These are phyloP conservation scores for Leptodactylus fuscus DNA, from an alignment of 2,113 vertebrate genomes.

Conservation along the genomic window DNA sequence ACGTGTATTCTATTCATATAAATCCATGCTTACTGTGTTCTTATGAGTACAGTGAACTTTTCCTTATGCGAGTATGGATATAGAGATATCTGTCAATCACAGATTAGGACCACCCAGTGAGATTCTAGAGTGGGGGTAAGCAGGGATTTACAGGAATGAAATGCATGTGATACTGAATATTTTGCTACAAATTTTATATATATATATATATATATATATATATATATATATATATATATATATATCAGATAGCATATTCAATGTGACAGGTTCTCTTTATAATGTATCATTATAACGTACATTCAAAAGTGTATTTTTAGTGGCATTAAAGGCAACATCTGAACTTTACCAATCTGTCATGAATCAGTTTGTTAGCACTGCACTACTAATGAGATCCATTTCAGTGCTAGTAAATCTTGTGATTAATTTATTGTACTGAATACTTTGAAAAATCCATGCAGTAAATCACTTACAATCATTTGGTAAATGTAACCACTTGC, in stretches of 20 bases:
- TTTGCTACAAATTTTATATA: neutral
- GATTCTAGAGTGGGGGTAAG: neutral
- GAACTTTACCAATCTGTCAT: slow-evolving; percentile 5
- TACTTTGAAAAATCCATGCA: slow-evolving; percentile 27
- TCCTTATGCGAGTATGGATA: no score
- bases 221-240: no score
- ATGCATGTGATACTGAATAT: neutral
- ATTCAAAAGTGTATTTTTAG: neutral
- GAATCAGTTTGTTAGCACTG: slow-evolving; percentile 22
- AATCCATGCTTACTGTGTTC: no score
- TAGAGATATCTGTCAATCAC: no score
- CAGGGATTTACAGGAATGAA: neutral
- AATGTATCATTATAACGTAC: neutral
- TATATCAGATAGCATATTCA: neutral
- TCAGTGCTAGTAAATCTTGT: slow-evolving; percentile 8
- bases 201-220: no score
- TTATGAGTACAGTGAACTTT: no score
- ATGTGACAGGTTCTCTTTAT: neutral
- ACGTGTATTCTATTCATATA: no score
- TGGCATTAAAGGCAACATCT: neutral
- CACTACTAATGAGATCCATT: slow-evolving; percentile 21
- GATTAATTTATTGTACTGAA: slow-evolving; percentile 26
- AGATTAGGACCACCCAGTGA: no score
- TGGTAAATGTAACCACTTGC: slow-evolving; percentile 20
- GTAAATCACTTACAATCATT: slow-evolving; percentile 31